Base-by-base conservation (phyloP, 1,140 invertebrate genomes). In the Bombyx mandarina region DNA sequence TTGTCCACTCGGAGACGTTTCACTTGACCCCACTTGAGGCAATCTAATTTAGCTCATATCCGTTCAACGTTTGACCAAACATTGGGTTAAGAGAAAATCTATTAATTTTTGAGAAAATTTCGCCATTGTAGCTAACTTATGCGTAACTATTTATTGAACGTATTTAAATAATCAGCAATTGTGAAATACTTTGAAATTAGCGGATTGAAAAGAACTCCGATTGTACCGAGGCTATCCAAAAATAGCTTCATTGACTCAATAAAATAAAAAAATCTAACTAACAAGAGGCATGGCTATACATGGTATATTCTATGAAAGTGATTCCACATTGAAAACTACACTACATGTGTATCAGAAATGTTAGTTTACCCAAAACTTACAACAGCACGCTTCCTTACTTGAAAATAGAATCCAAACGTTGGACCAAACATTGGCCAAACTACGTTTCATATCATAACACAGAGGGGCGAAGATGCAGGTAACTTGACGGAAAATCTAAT, bases 401-500 rank as follows among this genome's bases (percentile, higher is more conserved):
- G 35, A 53, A 51, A 43, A 42, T 49, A 7, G 3, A 8, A 4
- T 5, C 1, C 64, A 57, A 75, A 63, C 53, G 55, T 71, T 71
- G 56, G 65, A 56, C 9, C 63, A 48, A 67, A 67, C 43, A 44
- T 71, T 65, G 67, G 74, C 57, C 47, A 50, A 55, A 45, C 52
- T 53, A 66, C 62, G 67, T 60, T 63, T 63, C 56, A 69, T 69
- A 56, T 63, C 57, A 65, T 61, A 68, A 67, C 55, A 57, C 54
- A 65, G 61, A 65, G 68, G 71, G 73, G 66, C 61, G 63, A 69
- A 67, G 68, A 72, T 63, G 78, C 82, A 85, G 82, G 82, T 85
- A 85, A 82, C 77, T 79, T 60, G 73, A 73, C 71, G 73, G 77
- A 73, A 84, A 85, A 85, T 85, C 74, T 81, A 81, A 85, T 85